phyloP scores from a whole-genome alignment of 2,888 invertebrate genomes.

The Didymodactylos carnosus region DNA sequence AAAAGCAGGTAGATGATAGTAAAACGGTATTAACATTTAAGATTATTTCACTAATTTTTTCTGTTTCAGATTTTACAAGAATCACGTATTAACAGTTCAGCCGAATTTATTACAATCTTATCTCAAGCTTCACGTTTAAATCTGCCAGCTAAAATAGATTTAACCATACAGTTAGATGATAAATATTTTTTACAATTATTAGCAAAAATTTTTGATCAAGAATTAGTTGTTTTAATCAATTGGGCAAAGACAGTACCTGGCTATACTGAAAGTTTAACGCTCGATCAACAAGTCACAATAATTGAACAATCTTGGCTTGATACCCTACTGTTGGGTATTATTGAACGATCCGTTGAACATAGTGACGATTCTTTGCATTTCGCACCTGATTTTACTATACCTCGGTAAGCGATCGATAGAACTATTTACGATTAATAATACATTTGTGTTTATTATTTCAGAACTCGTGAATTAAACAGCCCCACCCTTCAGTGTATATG shows the following conservation, averaged over 20 bases:
- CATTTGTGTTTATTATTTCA: neutral
- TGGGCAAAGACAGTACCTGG: slow-evolving; percentile 30
- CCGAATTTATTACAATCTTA: neutral
- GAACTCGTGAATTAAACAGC: neutral
- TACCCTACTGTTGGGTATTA: neutral
- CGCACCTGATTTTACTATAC: neutral
- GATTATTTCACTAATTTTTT: too few relatives aligned
- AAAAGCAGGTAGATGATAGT: too few relatives aligned
- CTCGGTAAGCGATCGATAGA: neutral
- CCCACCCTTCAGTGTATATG: neutral
- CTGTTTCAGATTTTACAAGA: too few relatives aligned
- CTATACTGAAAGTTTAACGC: neutral
- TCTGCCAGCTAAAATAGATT: neutral
- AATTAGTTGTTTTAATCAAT: slow-evolving; percentile 26
- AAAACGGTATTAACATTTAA: too few relatives aligned
- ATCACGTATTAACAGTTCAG: too few relatives aligned
- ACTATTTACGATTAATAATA: neutral
- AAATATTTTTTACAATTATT: slow-evolving; percentile 1
- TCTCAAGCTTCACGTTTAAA: neutral
- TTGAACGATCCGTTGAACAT: neutral
- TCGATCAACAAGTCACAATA: neutral
- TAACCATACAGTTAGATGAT: neutral
- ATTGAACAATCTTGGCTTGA: neutral
- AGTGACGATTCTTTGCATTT: neutral
- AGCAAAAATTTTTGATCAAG: slow-evolving; percentile 23